Percentiles rank a stretch among this genome's conserved stretches.
These are phyloP conservation scores for Coendou prehensilis DNA, from an alignment of 2,797 vertebrate genomes.

Conservation along the genomic window DNA sequence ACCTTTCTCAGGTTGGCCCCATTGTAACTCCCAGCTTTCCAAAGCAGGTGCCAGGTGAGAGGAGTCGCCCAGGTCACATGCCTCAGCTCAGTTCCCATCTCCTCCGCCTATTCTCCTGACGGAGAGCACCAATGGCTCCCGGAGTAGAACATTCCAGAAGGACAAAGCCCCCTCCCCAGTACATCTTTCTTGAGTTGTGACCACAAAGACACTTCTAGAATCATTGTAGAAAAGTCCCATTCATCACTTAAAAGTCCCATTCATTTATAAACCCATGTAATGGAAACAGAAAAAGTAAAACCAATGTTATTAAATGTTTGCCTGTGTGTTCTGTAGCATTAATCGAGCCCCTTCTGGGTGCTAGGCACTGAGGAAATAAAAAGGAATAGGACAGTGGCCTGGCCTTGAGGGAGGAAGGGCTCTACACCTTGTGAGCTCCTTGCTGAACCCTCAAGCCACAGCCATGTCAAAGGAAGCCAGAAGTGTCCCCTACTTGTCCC, in stretches of 20 bases:
- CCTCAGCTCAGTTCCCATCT: not conserved
- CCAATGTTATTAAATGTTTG: constrained; percentile 63
- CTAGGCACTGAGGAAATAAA: not conserved
- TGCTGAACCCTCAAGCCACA: not conserved
- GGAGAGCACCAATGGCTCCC: not conserved
- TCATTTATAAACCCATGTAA: constrained; percentile 62
- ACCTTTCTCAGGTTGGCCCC: not conserved
- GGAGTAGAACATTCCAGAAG: not conserved
- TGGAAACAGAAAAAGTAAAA: constrained; percentile 69
- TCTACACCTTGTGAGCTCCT: not conserved
- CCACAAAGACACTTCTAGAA: constrained; percentile 20
- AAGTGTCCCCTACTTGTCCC: not conserved
- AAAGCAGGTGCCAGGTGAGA: not conserved
- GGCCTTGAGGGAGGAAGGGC: not conserved
- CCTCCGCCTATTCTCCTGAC: not conserved
- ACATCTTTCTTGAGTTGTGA: constrained; percentile 31
- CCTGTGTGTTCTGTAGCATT: constrained; percentile 18
- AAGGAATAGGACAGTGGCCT: not conserved
- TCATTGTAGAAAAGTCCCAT: constrained; percentile 51
- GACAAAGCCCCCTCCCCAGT: not conserved
- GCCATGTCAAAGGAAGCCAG: not conserved
- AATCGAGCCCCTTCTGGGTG: not conserved
- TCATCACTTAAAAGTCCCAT: constrained; percentile 62
- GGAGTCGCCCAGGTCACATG: not conserved
- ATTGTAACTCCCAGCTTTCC: not conserved